A percentile compares a stretch with the other conserved stretches of the same genome.
Evolutionary conservation across 2,797 vertebrate genomes (phyloP).

Genomic region (Spea hammondii): DNA sequence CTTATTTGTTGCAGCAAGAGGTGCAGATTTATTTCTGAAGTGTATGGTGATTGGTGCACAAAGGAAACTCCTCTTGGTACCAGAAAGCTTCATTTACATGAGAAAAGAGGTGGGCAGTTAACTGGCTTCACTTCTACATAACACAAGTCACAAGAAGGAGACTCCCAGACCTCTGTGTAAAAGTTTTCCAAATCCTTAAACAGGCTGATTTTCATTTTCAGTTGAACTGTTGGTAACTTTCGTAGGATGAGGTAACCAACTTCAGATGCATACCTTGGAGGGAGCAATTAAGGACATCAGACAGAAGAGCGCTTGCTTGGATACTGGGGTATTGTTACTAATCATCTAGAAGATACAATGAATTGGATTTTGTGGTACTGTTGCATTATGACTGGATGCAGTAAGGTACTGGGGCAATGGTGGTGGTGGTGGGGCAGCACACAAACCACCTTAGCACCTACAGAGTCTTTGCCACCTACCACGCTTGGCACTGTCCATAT

Average conservation of each 20-base stretch:
- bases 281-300: background rate
- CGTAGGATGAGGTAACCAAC: constrained; percentile 9
- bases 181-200: background rate
- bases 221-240: background rate
- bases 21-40: constrained; percentile 23
- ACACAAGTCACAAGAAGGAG: constrained; percentile 4
- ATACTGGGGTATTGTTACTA: background rate
- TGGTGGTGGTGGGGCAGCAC: constrained; percentile 43
- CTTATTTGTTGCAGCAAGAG: constrained; percentile 32
- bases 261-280: background rate
- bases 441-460: constrained; percentile 13
- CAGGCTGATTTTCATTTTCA: constrained; percentile 1
- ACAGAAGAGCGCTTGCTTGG: background rate
- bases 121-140: constrained; percentile 26
- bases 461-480: background rate
- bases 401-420: constrained; percentile 37
- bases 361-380: constrained; percentile 32
- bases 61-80: constrained; percentile 43
- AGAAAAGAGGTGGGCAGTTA: constrained; percentile 33
- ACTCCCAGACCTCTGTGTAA: background rate
- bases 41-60: constrained; percentile 36
- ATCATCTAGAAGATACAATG: constrained; percentile 22
- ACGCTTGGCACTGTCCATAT: background rate
- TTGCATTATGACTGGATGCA: constrained; percentile 11
- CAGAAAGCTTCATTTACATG: constrained; percentile 43